Conservation (phyloP, 2,888 invertebrate species). For the Latrodectus elegans region DNA sequence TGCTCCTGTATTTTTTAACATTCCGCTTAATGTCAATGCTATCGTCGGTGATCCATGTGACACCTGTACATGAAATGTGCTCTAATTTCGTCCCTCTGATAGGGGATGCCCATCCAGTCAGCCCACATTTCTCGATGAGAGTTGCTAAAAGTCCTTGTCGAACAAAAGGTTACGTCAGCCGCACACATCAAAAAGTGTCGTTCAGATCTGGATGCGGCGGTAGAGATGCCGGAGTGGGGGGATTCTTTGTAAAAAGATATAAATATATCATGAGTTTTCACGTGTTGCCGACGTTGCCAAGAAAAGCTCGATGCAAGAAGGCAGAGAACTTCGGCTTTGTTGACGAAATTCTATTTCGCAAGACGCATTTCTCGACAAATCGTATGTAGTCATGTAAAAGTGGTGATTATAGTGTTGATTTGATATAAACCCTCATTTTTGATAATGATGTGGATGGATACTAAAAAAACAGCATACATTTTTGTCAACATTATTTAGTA, state of each 20-base stretch:
- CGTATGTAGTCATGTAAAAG: no score
- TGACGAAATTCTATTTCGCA: conserved; percentile 34
- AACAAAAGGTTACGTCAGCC: conserved; percentile 58
- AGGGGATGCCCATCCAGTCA: conserved; percentile 34
- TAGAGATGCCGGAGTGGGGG: conserved; percentile 6
- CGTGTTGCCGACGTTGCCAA: conserved; percentile 57
- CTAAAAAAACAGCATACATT: no score
- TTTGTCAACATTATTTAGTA: no score
- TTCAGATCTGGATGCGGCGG: conserved; percentile 19
- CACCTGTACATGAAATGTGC: not conserved
- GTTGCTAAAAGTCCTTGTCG: not conserved
- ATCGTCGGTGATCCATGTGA: conserved; percentile 5
- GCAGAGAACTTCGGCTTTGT: conserved; percentile 36
- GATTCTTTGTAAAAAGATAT: conserved; percentile 62
- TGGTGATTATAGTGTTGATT: no score
- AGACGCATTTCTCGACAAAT: no score
- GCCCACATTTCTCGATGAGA: conserved; percentile 9
- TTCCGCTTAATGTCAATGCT: not conserved
- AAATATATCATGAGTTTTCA: conserved; percentile 52
- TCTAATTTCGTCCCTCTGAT: conserved; percentile 23
- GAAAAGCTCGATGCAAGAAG: conserved; percentile 39
- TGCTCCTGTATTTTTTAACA: no score
- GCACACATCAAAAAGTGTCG: conserved; percentile 30
- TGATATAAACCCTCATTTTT: no score
- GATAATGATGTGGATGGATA: no score